Percentiles rank a stretch among this genome's conserved stretches.
These are phyloP conservation scores for Aurelia coerulea DNA, from an alignment of 30 jellyfish, hydroid and myxozoan species.

Conservation along the genomic window DNA sequence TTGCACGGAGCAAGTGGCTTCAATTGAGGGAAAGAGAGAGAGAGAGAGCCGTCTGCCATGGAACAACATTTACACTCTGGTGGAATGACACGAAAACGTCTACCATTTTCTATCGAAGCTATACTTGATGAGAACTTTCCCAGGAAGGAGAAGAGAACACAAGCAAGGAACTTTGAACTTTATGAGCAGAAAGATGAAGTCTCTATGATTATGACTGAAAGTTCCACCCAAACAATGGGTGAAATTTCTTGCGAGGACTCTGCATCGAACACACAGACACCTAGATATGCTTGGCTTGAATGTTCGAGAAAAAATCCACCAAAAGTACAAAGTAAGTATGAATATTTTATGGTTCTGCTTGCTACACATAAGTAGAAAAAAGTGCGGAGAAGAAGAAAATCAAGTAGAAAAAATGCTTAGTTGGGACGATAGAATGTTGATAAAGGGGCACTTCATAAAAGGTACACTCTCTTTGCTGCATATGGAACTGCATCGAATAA, in stretches of 20 bases:
- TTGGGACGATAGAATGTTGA: too few species aligned
- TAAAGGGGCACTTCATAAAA: too few species aligned
- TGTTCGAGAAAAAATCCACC: slow-evolving; percentile 92
- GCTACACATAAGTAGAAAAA: too few species aligned
- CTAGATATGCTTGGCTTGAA: slow-evolving; percentile 75
- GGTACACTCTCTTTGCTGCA: too few species aligned
- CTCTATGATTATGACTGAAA: not conserved
- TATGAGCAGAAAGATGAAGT: too few species aligned
- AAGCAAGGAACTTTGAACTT: not conserved
- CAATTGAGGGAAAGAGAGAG: not conserved
- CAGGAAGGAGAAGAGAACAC: slow-evolving; percentile 1
- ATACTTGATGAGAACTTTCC: slow-evolving; percentile 46
- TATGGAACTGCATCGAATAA: too few species aligned
- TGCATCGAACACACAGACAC: not conserved
- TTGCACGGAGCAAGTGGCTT: not conserved
- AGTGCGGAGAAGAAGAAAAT: too few species aligned
- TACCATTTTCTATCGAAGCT: slow-evolving; percentile 54
- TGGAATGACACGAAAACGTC: slow-evolving; percentile 7
- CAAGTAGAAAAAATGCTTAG: too few species aligned
- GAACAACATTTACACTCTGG: not conserved
- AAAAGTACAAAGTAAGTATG: slow-evolving; percentile 75
- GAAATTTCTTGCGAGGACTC: not conserved
- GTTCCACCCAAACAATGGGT: not conserved
- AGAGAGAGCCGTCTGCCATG: not conserved
- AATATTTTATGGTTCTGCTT: too few species aligned